Evolutionary conservation across 2,797 vertebrate genomes (phyloP).

Genomic region (Perdix hodgsoniae): DNA sequence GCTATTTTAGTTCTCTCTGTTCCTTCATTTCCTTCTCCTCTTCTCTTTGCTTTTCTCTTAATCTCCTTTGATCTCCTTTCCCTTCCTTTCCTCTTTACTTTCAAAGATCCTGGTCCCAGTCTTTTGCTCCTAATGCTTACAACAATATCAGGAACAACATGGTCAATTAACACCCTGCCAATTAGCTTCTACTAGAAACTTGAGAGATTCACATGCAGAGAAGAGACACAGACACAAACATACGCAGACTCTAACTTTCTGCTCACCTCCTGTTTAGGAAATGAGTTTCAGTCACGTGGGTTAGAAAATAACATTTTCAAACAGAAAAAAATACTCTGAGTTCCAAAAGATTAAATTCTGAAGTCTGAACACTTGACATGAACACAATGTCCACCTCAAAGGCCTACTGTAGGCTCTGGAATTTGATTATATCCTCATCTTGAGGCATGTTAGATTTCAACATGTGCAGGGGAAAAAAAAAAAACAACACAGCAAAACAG

Average conservation of each 20-base stretch:
- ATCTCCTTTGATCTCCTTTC: not conserved
- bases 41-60: not conserved
- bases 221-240: not conserved
- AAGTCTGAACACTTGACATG: not conserved
- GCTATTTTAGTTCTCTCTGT: not conserved
- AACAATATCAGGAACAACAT: not conserved
- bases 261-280: not conserved
- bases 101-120: fast-evolving
- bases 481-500: not conserved
- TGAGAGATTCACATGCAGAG: not conserved
- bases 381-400: not conserved
- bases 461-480: not conserved
- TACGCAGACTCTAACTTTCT: not conserved
- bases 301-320: not conserved
- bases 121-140: not conserved
- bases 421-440: not conserved
- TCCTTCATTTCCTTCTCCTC: not conserved
- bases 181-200: not conserved
- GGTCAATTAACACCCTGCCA: not conserved
- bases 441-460: not conserved
- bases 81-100: not conserved
- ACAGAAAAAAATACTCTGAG: not conserved
- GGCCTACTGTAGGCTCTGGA: not conserved
- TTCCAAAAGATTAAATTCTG: not conserved
- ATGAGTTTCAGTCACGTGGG: not conserved